These are phyloP conservation scores for Podarcis siculus DNA, from an alignment of 2,797 vertebrate species.

Conservation along the genomic window DNA sequence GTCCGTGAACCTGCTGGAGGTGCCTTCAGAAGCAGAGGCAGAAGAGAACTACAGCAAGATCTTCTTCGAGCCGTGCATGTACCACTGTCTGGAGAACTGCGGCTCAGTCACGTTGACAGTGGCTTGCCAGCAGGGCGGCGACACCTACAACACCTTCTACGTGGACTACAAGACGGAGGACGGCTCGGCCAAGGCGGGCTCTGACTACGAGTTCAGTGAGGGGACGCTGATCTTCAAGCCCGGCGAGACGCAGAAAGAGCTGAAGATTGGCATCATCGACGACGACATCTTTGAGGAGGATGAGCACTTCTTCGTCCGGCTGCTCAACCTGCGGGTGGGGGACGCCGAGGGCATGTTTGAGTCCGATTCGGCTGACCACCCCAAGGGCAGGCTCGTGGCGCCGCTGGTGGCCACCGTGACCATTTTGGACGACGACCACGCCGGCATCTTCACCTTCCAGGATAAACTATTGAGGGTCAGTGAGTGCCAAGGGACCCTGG, in stretches of 20 bases:
- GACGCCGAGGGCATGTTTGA: slow-evolving; percentile 94
- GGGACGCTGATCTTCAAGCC: slow-evolving; percentile 96
- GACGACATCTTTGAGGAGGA: slow-evolving; percentile 97
- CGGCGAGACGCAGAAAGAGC: slow-evolving; percentile 89
- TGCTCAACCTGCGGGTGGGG: slow-evolving; percentile 90
- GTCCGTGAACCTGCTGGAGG: slow-evolving; percentile 61
- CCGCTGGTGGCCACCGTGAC: slow-evolving; percentile 91
- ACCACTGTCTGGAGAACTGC: slow-evolving; percentile 97
- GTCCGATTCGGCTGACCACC: slow-evolving; percentile 81
- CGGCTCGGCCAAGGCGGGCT: slow-evolving; percentile 89
- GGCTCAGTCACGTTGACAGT: slow-evolving; percentile 83
- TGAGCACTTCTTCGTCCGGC: slow-evolving; percentile 90
- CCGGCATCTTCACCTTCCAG: slow-evolving; percentile 94
- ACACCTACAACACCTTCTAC: slow-evolving; percentile 91
- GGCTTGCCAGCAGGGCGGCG: slow-evolving; percentile 83
- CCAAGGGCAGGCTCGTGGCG: slow-evolving; percentile 86
- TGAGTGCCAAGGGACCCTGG: slow-evolving; percentile 92
- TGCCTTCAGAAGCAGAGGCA: slow-evolving; percentile 64
- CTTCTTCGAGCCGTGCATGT: slow-evolving; percentile 88
- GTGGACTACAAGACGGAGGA: slow-evolving; percentile 96
- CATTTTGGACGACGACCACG: slow-evolving; percentile 96
- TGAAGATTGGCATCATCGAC: slow-evolving; percentile 93
- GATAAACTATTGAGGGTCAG: slow-evolving; percentile 87
- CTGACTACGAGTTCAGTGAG: slow-evolving; percentile 89
- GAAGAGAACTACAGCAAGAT: slow-evolving; percentile 86